Evolutionary conservation across 1,140 invertebrate species (phyloP).

Genomic region (Drosophila serrata): DNA sequence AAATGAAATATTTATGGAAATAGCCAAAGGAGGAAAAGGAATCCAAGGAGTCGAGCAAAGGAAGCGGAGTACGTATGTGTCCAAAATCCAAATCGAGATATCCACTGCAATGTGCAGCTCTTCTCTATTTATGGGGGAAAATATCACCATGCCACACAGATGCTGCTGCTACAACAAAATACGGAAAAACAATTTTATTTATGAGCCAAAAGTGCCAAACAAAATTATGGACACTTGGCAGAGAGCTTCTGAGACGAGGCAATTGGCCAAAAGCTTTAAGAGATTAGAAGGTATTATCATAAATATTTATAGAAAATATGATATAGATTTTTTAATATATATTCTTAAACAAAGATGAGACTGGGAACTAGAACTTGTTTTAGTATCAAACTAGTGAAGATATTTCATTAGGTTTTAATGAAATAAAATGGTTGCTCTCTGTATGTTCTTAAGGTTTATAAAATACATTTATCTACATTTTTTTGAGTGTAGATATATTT

Average conservation of each 20-base stretch:
- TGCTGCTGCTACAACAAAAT: conserved; percentile 40
- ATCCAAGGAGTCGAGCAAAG: not conserved
- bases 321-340: not conserved
- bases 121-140: conserved; percentile 43
- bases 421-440: not conserved
- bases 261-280: conserved; percentile 60
- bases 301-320: not conserved
- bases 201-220: conserved; percentile 56
- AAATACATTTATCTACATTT: too few species aligned
- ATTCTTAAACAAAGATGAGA: not conserved
- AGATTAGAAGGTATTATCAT: not conserved
- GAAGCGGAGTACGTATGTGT: conserved; percentile 16
- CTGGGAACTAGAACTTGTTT: not conserved
- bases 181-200: conserved; percentile 64
- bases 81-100: conserved; percentile 49
- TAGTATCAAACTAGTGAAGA: too few species aligned
- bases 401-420: too few species aligned
- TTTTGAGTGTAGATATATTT: too few species aligned
- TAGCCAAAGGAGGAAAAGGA: conserved; percentile 43
- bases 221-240: conserved; percentile 71
- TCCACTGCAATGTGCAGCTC: conserved; percentile 37
- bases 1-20: conserved; percentile 83
- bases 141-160: conserved; percentile 29
- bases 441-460: not conserved
- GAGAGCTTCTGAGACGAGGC: conserved; percentile 49